These are phyloP conservation scores for Drosophila kikkawai DNA, from an alignment of 1,140 invertebrate species.

Conservation along the genomic window DNA sequence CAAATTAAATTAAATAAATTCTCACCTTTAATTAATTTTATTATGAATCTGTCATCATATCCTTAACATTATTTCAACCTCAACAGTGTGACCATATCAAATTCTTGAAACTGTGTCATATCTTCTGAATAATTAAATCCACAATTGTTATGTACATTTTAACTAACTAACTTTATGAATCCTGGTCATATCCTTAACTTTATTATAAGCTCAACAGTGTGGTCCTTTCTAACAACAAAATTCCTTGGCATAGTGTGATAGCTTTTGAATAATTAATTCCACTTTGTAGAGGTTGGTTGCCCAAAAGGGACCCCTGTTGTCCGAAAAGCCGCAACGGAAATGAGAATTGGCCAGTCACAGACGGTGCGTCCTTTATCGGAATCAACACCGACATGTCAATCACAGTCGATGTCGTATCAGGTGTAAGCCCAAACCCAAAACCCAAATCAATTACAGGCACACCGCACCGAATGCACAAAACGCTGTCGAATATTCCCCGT, in stretches of 20 bases:
- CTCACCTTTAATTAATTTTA: too few relatives aligned
- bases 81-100: neutral
- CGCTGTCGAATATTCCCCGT: conserved; percentile 26
- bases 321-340: conserved; percentile 50
- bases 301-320: neutral
- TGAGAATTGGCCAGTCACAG: conserved; percentile 41
- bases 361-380: conserved; percentile 18
- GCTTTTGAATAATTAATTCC: conserved; percentile 3
- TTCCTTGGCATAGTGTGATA: neutral
- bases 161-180: neutral
- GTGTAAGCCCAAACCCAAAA: conserved; percentile 61
- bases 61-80: neutral
- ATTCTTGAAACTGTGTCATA: neutral
- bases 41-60: neutral
- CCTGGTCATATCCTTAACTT: neutral
- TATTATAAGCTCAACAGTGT: neutral
- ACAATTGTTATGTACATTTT: neutral
- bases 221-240: neutral
- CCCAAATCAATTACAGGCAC: conserved; percentile 74
- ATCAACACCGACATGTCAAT: conserved; percentile 63
- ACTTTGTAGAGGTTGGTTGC: neutral
- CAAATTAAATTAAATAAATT: too few relatives aligned
- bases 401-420: conserved; percentile 44
- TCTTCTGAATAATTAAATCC: neutral
- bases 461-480: conserved; percentile 41